Evolutionary conservation across 2,113 vertebrate genomes (phyloP).

Genomic region (Gadus chalcogrammus): DNA sequence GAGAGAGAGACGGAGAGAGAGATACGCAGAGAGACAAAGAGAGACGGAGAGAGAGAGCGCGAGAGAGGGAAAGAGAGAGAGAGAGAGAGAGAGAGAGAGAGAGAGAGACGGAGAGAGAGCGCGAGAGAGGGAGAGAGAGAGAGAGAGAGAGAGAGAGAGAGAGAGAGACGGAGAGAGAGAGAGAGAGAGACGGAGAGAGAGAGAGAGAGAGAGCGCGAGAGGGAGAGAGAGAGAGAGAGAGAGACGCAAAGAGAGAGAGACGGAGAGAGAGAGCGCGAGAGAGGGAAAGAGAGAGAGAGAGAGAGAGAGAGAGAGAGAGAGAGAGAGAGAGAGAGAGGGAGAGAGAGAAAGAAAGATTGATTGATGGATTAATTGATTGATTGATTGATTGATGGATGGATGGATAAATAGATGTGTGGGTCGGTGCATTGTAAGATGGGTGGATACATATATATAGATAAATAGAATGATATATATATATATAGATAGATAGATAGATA

Average conservation of each 20-base stretch:
- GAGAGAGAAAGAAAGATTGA: background rate
- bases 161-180: background rate
- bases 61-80: background rate
- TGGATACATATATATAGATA: background rate
- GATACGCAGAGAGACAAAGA: background rate
- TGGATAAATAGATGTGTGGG: too few relatives aligned
- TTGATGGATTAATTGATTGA: background rate
- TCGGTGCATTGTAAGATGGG: too few relatives aligned
- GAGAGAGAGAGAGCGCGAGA: background rate
- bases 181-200: background rate
- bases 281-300: background rate
- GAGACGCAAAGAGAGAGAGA: background rate
- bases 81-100: background rate
- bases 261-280: background rate
- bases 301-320: too few relatives aligned
- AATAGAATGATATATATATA: too few relatives aligned
- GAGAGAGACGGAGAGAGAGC: background rate
- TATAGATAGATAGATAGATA: background rate
- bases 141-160: background rate
- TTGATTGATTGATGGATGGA: background rate
- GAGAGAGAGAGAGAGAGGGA: background rate
- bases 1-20: too few relatives aligned
- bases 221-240: background rate
- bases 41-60: background rate
- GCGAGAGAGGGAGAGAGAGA: background rate